Base-by-base conservation (phyloP, 2,113 vertebrate genomes). In the Pedionomus torquatus region DNA sequence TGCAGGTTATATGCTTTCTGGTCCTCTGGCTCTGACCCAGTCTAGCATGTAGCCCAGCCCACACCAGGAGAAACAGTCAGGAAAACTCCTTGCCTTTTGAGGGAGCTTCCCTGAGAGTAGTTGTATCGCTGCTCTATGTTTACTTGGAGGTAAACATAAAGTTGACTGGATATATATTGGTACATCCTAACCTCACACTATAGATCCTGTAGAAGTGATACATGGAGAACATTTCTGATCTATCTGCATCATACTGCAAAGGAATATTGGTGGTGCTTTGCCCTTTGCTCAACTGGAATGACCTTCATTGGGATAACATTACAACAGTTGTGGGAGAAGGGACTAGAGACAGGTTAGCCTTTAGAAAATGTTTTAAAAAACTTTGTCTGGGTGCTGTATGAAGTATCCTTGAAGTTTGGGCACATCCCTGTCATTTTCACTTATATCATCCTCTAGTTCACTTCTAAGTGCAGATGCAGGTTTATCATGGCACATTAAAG, bases 281-380 rank as follows among this genome's bases (percentile, higher is more conserved):
- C 39, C 69, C 83, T 96, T 94, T 93, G 41, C 43, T 86, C 60
- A 58, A 17, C 51, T 49, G 28, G 60, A 30, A 63, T 83, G 76
- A 83, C 85, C 75, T 93, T 87, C 7, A 0, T 89, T 55, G 78
- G 61, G 25, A 41, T 65, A 69, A 55, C 43, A 11, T 86, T 70
- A 77, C 17, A 64, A 48, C 63, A 54, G 31, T 51, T 30, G 8
- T 35, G 37, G 31, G 55, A 89, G 60, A 86, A 92, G 25, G 35
- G 54, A 71, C 55, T 33, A 35, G 68, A 92, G 71, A 77, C 72
- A 94, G 19, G 17, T 41, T 93, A 93, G 75, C 83, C 68, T 95
- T 96, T 90, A 87, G 51, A 89, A 96, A 94, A 93, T 49, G 41
- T 11, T 58, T 85, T 80, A n/a, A 35, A 75, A 90, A 65, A 24